Conservation (phyloP, 2,888 invertebrate genomes). For the Drosophila siamana region DNA sequence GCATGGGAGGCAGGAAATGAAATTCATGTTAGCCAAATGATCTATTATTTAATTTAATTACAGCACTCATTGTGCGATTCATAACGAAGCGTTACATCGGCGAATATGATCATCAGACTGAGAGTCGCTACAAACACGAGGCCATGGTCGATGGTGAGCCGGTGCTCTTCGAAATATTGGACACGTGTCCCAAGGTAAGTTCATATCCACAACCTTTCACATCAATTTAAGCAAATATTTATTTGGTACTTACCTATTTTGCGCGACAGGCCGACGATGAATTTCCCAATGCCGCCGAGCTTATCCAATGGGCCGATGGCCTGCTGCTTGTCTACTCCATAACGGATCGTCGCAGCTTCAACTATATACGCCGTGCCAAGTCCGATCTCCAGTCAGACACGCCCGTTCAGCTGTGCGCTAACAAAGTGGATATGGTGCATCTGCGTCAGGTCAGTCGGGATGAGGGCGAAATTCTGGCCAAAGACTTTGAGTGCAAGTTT, state of each 20-base stretch:
- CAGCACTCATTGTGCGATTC: constrained; percentile 95
- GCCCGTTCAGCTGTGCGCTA: constrained; percentile 94
- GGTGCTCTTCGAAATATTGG: constrained; percentile 95
- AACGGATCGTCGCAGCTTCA: constrained; percentile 93
- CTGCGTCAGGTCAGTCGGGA: constrained; percentile 94
- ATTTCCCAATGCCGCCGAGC: constrained; percentile 89
- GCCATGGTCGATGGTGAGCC: constrained; percentile 95
- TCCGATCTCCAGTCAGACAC: constrained; percentile 89
- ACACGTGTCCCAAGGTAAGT: constrained; percentile 90
- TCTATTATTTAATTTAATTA: constrained; percentile 78
- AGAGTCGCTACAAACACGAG: constrained; percentile 96
- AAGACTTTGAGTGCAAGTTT: constrained; percentile 95
- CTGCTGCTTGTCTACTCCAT: constrained; percentile 95
- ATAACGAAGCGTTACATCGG: constrained; percentile 97
- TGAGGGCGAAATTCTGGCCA: constrained; percentile 94
- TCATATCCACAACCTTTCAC: neutral
- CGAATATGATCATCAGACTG: constrained; percentile 97
- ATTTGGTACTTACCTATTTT: neutral
- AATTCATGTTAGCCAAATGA: constrained; percentile 31
- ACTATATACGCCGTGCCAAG: constrained; percentile 91
- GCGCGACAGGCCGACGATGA: constrained; percentile 89
- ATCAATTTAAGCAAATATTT: neutral
- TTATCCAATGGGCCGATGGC: constrained; percentile 96
- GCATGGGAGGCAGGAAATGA: constrained; percentile 37
- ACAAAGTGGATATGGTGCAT: constrained; percentile 96